Base-by-base conservation (phyloP, 92 coral and sea anemone species). In the Porites lobata region DNA sequence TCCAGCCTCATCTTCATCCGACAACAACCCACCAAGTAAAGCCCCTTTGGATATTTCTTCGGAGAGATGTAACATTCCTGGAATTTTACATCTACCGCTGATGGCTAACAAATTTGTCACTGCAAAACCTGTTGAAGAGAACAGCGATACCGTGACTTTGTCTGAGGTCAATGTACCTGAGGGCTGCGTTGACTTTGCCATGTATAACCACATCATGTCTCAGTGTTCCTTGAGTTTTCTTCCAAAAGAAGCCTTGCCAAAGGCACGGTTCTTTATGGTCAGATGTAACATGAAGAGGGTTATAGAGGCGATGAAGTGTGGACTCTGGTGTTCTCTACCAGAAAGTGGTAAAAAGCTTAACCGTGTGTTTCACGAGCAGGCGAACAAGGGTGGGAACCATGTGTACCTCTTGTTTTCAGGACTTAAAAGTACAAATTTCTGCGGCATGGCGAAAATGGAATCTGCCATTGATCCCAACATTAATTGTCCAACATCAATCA, bases 381-480 rank as follows among this genome's bases (percentile, higher is more conserved):
- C 67, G 19, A 57, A 53, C 59, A 62, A 50, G 47, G 91, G 80
- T 20, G 66, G 68, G 50, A 47, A 29, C 7, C 88, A 80, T 8
- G 54, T 86, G 3, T 86, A 43, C 78, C 66, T 90, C 18, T 38
- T 90, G 56, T 90, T 90, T 32, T 71, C 90, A 9, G 76, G 85
- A 65, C 18, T 51, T 59, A 84, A 26, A 80, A 75, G 38, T 76
- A 1, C 14, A 2, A 32, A 53, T 17, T 90, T 90, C 59, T 84
- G 90, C 14, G 93, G 93, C 26, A 26, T 90, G 65, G 93, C 93
- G 22, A 82, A 86, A 56, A 90, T 90, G 91, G 69, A 38, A 10
- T 80, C 93, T 29, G 61, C 88, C 9, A 80, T 86, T 54, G 88
- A 90, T 29, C 75, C 11, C 57, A 90, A 80, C 54, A 67, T 51